These are phyloP conservation scores for Diadromus collaris DNA, from an alignment of 2,888 invertebrate species.

Conservation along the genomic window DNA sequence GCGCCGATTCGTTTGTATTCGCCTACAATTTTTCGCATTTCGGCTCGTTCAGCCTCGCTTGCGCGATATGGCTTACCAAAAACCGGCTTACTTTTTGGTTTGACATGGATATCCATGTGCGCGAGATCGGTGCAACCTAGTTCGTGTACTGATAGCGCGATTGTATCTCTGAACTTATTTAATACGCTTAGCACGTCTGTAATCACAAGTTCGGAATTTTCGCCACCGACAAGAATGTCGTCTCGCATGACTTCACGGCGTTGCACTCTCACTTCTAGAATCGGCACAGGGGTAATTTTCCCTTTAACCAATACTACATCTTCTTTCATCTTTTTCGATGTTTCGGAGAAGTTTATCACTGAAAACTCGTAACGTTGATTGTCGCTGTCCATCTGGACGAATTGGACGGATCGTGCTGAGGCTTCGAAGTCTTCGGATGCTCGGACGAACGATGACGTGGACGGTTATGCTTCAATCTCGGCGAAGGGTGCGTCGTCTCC, in stretches of 20 bases:
- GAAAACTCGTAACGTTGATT: background rate
- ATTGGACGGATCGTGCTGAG: background rate
- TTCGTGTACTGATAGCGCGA: constrained; percentile 4
- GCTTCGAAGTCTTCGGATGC: background rate
- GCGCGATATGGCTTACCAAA: constrained; percentile 16
- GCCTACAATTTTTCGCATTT: constrained; percentile 1
- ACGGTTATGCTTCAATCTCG: background rate
- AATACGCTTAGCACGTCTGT: constrained; percentile 7
- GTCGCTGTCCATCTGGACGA: background rate
- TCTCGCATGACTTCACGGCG: background rate
- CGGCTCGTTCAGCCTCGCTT: constrained; percentile 10
- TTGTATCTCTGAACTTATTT: constrained; percentile 5
- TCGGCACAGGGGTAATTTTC: background rate
- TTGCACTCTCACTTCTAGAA: background rate
- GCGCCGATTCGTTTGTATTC: constrained; percentile 13
- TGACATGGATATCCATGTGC: constrained; percentile 16
- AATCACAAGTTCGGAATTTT: background rate
- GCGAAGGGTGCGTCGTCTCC: background rate
- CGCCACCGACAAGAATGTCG: background rate
- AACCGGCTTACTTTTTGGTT: constrained; percentile 21
- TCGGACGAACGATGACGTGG: background rate
- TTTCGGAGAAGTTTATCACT: background rate
- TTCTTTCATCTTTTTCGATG: background rate
- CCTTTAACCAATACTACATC: background rate
- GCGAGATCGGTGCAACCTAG: constrained; percentile 24